Conservation (phyloP, 2,113 vertebrate genomes). For the Corythornis madagascariensis region DNA sequence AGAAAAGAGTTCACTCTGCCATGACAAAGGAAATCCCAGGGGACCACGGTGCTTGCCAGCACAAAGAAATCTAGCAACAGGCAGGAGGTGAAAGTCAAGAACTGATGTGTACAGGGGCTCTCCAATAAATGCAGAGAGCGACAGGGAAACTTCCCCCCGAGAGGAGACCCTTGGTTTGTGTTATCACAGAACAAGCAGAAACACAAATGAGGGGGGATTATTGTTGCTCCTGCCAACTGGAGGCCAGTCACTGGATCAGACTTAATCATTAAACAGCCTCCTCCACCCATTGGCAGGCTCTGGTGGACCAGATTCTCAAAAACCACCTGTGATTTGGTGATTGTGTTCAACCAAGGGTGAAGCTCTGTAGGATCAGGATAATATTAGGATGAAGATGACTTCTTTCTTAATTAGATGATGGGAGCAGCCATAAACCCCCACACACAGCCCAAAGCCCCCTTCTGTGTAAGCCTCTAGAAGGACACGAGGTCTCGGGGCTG, state of each 20-base stretch:
- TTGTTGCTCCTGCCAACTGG: constrained; percentile 38
- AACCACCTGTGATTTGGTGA: background rate
- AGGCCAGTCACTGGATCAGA: constrained; percentile 28
- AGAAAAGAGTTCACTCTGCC: constrained; percentile 58
- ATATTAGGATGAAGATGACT: background rate
- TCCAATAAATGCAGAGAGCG: constrained; percentile 32
- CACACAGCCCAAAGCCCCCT: background rate
- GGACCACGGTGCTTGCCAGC: constrained; percentile 29
- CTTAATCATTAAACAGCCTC: constrained; percentile 36
- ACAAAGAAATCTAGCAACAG: constrained; percentile 66
- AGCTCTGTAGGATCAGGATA: background rate
- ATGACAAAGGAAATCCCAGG: constrained; percentile 50
- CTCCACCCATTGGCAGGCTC: background rate
- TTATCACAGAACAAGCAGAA: constrained; percentile 64
- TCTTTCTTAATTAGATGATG: background rate
- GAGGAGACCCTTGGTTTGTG: constrained; percentile 48
- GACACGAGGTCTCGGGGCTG: background rate
- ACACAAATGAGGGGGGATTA: constrained; percentile 55
- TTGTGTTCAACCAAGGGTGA: background rate
- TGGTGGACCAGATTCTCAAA: background rate
- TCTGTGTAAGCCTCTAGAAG: background rate
- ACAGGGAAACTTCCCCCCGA: constrained; percentile 13
- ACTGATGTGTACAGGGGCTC: background rate
- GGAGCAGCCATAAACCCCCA: background rate
- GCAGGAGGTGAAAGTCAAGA: constrained; percentile 50